Evolutionary conservation across 2,888 invertebrate genomes (phyloP), one percentile per base, ranked within the genome.

Genomic region (Beris chalybata): DNA sequence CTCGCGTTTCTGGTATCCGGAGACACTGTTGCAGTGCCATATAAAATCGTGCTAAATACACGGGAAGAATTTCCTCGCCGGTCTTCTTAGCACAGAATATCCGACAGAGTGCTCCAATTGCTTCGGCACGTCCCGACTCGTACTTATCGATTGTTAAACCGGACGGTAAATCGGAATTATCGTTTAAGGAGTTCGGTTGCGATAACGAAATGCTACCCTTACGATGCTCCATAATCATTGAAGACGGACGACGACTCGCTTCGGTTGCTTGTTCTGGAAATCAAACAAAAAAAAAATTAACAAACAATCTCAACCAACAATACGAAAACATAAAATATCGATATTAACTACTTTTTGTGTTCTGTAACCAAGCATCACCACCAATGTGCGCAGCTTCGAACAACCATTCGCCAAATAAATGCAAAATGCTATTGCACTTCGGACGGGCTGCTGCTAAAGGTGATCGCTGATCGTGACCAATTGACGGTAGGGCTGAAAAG

Each of bases 41-140:
- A 81, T 96, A 97, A 82, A 97, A 95, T 57, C 97, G 85, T 9
- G 97, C 94, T 74, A 97, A 84, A 83, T 98, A 98, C 1, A 91
- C 92, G 1, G 96, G 93, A 64, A 94, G 83, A 73, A 99, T 94
- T 76, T 92, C 91, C 82, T 97, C 97, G 48, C 93, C 92, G 1
- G 95, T 94, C 81, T 94, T 95, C 82, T 96, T 96, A 0, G 97
- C 91, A 79, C 95, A 97, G 78, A 99, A 91, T 76, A 98, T 95
- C 74, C 97, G 87, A 79, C 98, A 98, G 29, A 99, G 82, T 4
- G 97, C 91, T 29, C 97, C 98, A 74, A 97, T 85, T 0, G 98
- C 97, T 81, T 96, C 95, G 0, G 98, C 97, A 67, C 94, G 87
- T 2, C 98, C 91, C 70, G 90, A 88, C 79, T 91, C 91, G 74